Percentiles rank a stretch among this genome's conserved stretches.
These are phyloP conservation scores for Lasiurus borealis DNA, from an alignment of 2,113 vertebrate genomes.

Conservation along the genomic window DNA sequence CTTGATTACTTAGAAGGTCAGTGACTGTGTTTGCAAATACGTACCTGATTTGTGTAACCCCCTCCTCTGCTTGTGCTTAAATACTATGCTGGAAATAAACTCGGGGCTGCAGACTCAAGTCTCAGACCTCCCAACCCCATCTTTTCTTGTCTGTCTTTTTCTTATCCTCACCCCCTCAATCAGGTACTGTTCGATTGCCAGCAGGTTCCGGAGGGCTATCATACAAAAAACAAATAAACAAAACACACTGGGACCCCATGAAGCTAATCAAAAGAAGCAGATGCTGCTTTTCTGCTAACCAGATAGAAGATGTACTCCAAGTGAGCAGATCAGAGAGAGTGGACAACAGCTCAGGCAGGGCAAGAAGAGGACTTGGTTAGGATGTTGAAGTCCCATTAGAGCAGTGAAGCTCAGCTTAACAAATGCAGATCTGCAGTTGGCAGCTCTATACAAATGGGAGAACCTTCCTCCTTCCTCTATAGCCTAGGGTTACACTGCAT, in stretches of 20 bases:
- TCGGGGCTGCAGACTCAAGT: too few relatives aligned
- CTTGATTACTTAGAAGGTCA: too few relatives aligned
- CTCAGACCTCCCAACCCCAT: too few relatives aligned
- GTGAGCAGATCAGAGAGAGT: neutral
- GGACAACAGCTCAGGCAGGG: neutral
- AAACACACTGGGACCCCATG: neutral
- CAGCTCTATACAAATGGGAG: neutral
- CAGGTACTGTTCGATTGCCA: too few relatives aligned
- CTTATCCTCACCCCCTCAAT: too few relatives aligned
- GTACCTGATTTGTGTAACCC: too few relatives aligned
- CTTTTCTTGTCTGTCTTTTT: too few relatives aligned
- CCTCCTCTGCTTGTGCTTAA: too few relatives aligned
- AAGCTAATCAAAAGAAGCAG: neutral
- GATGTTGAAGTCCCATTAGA: neutral
- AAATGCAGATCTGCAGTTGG: neutral
- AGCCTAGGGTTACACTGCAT: neutral
- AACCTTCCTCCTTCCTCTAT: accelerated
- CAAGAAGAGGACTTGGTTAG: neutral
- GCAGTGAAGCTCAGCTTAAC: neutral
- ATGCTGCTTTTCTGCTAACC: neutral
- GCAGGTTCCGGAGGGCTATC: accelerated
- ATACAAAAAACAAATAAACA: neutral
- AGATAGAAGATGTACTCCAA: neutral
- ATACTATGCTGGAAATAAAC: too few relatives aligned
- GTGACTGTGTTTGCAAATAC: too few relatives aligned